Evolutionary conservation across 2,888 invertebrate genomes (phyloP), one percentile per base, ranked within the genome.

Genomic region (Hermaeophaga mercurialis): DNA sequence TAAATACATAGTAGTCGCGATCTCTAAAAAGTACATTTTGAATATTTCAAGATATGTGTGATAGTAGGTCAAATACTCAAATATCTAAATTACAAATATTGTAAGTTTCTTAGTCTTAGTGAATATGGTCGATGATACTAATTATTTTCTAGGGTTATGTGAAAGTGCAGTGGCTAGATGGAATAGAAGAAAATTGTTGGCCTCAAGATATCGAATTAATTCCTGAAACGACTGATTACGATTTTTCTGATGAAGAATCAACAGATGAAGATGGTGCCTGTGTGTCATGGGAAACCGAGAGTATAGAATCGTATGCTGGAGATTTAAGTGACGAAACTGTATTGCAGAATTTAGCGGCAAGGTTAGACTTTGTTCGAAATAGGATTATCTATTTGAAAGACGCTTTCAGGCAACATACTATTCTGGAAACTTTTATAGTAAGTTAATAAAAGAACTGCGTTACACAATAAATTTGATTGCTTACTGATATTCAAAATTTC

Each of bases 91-190:
- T n/a, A n/a, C n/a, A n/a, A n/a, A n/a, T n/a, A n/a, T n/a, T n/a
- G n/a, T n/a, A n/a, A n/a, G n/a, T n/a, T n/a, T n/a, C n/a, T n/a
- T n/a, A n/a, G n/a, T n/a, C n/a, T n/a, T n/a, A n/a, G n/a, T n/a
- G n/a, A n/a, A n/a, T n/a, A n/a, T n/a, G n/a, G n/a, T n/a, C n/a
- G 22, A 22, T 22, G 22, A 22, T 7, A 18, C n/a, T 46, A 9
- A 4, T 46, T 26, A 6, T 7, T 7, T n/a, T 67, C 22, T 58
- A 76, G 79, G 96, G 85, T 0, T 84, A 88, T 58, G 90, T 96
- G 3, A 87, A 89, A 70, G 93, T 96, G n/a, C 89, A 91, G 85
- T 96, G 96, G 96, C 89, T 92, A 1, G 90, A 91, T 72, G 90
- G 90, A 8, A 87, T 86, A 60, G 85, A 87, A 5, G 91, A 92